Evolutionary conservation across 2,113 vertebrate species (phyloP).

Genomic region (Gasterosteus nipponicus): DNA sequence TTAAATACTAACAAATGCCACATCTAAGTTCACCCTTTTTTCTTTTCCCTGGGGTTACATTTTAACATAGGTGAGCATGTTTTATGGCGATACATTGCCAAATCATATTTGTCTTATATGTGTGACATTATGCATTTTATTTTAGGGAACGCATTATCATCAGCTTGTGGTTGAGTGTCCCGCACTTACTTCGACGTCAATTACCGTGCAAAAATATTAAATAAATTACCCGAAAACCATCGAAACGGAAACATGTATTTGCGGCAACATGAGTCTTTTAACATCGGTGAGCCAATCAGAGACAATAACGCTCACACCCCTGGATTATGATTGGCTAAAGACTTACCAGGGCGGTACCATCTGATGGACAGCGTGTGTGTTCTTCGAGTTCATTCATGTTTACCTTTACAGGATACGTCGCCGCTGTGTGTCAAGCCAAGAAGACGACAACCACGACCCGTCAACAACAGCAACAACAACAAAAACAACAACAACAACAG

Average conservation of each 20-base stretch:
- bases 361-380: neutral
- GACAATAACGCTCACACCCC: neutral
- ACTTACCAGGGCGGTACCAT: neutral
- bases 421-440: neutral
- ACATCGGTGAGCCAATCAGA: constrained; percentile 41
- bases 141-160: too few species aligned
- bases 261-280: neutral
- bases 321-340: constrained; percentile 47
- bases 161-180: too few species aligned
- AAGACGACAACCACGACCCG: neutral
- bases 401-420: constrained; percentile 19
- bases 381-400: constrained; percentile 32
- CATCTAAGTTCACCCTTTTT: neutral
- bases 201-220: too few species aligned
- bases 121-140: too few species aligned
- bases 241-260: neutral
- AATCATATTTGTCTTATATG: too few species aligned
- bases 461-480: neutral
- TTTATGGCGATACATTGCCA: too few species aligned
- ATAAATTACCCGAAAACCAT: neutral
- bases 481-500: neutral
- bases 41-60: neutral
- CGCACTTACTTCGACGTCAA: too few species aligned
- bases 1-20: neutral
- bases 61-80: too few species aligned